Conservation (phyloP, 2,113 vertebrate species). For the Electrona antarctica region DNA sequence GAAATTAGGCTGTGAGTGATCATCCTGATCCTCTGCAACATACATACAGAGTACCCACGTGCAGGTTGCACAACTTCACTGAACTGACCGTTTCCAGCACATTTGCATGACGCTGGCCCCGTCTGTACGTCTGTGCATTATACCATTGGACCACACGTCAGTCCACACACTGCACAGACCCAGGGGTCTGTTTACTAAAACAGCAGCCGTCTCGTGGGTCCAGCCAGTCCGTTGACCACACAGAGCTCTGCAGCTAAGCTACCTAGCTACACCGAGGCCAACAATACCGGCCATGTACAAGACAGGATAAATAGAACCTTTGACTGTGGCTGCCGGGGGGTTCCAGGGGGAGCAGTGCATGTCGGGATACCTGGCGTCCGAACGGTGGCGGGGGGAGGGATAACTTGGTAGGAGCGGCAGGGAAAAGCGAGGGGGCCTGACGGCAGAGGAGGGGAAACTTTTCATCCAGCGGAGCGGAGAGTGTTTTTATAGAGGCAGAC, state of each 20-base stretch:
- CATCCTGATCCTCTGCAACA: not conserved
- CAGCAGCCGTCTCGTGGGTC: constrained; percentile 2
- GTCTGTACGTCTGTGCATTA: constrained; percentile 38
- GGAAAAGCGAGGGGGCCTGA: constrained; percentile 43
- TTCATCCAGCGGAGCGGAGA: constrained; percentile 16
- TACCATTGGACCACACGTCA: constrained; percentile 43
- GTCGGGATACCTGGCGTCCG: constrained; percentile 75
- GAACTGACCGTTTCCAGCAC: constrained; percentile 7
- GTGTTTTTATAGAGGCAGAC: constrained; percentile 76
- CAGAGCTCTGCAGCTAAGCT: constrained; percentile 47
- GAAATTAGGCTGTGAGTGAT: not conserved
- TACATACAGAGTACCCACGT: not conserved
- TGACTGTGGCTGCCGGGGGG: constrained; percentile 74
- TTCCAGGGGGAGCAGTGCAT: constrained; percentile 66
- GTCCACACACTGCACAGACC: constrained; percentile 35
- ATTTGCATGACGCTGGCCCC: constrained; percentile 31
- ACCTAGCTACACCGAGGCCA: constrained; percentile 44
- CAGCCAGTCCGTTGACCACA: constrained; percentile 65
- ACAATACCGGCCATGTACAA: constrained; percentile 71
- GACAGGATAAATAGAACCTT: constrained; percentile 79
- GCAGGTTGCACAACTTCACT: constrained; percentile 4
- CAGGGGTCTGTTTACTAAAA: constrained; percentile 59
- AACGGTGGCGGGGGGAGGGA: constrained; percentile 48
- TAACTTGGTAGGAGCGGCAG: constrained; percentile 31
- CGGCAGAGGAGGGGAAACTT: constrained; percentile 42